Evolutionary conservation across 2,797 vertebrate species (phyloP).

Genomic region (Pipistrellus pygmaeus): DNA sequence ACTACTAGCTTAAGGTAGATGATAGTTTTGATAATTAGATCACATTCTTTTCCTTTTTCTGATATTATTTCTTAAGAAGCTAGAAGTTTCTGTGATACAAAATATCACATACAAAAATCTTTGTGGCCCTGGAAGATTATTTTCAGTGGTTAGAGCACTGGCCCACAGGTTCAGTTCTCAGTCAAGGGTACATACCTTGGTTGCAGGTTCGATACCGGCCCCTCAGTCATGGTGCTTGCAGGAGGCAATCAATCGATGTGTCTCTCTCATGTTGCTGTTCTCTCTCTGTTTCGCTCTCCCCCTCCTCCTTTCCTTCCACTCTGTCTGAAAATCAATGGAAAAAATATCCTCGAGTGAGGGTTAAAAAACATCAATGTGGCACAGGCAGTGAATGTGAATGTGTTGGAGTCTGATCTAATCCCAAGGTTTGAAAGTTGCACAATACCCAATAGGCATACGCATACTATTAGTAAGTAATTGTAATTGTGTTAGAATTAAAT

Average conservation of each 20-base stretch:
- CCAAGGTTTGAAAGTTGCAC: neutral
- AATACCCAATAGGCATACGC: neutral
- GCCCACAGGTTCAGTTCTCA: too few species aligned
- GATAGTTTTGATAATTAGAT: neutral
- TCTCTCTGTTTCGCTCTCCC: too few species aligned
- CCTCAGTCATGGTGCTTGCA: too few species aligned
- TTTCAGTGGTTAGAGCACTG: too few species aligned
- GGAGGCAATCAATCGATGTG: too few species aligned
- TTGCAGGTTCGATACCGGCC: too few species aligned
- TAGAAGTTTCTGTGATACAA: neutral
- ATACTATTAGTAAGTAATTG: neutral
- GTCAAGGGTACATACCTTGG: too few species aligned
- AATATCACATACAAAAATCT: neutral
- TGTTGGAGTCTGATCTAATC: neutral
- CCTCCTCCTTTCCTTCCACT: too few species aligned
- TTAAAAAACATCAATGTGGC: neutral
- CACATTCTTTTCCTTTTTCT: neutral
- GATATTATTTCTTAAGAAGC: conserved; percentile 5
- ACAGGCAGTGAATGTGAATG: neutral
- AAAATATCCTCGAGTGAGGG: too few species aligned
- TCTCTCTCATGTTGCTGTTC: too few species aligned
- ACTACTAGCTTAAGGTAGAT: neutral
- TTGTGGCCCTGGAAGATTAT: too few species aligned
- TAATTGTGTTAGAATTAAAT: conserved; percentile 1
- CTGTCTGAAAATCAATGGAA: too few species aligned